Conservation (phyloP, 2,888 invertebrate genomes). For the Caenorhabditis wallacei region DNA sequence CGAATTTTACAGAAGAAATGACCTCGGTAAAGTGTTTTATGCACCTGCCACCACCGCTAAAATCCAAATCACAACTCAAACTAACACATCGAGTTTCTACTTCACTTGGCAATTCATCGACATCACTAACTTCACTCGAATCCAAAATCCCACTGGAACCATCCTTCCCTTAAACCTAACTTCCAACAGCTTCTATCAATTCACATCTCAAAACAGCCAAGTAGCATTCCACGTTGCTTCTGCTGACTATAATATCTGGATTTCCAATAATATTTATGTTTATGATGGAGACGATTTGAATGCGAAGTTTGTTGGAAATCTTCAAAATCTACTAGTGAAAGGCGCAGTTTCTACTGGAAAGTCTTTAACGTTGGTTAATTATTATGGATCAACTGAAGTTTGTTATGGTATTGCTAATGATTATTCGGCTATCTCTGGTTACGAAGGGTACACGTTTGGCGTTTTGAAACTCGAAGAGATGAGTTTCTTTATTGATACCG, state of each 20-base stretch:
- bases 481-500: neutral
- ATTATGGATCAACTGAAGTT: neutral
- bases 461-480: neutral
- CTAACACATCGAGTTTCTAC: neutral
- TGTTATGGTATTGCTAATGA: slow-evolving; percentile 13
- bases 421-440: slow-evolving; percentile 3
- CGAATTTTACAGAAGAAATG: no score
- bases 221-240: slow-evolving; percentile 12
- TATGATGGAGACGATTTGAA: slow-evolving; percentile 15
- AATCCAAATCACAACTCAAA: neutral
- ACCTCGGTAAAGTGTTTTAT: neutral
- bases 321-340: neutral
- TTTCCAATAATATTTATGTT: neutral
- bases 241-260: neutral
- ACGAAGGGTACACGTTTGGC: neutral
- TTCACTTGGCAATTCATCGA: neutral
- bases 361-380: slow-evolving; percentile 2
- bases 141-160: neutral
- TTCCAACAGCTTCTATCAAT: neutral
- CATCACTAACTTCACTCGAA: neutral
- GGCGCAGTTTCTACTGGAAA: neutral
- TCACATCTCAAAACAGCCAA: neutral
- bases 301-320: slow-evolving; percentile 2
- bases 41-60: neutral
- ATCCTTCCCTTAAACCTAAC: neutral